These are phyloP conservation scores for Entomobrya multifasciata DNA, from an alignment of 2,888 invertebrate species.

Conservation along the genomic window DNA sequence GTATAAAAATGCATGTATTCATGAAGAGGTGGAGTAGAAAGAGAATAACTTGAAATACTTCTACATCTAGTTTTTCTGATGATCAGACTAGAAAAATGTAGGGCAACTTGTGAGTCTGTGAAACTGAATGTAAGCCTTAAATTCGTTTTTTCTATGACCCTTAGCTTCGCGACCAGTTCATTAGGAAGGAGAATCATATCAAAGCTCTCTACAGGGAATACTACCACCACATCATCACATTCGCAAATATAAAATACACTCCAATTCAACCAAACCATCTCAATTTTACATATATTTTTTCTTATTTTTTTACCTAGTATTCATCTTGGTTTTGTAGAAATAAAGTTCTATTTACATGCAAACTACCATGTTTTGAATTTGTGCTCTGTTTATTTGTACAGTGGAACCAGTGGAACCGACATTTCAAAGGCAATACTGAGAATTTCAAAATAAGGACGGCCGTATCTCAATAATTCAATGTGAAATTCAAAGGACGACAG, in stretches of 20 bases:
- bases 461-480: neutral
- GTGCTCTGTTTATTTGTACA: too few species aligned
- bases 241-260: too few species aligned
- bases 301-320: too few species aligned
- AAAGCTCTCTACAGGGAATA: neutral
- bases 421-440: too few species aligned
- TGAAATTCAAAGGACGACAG: neutral
- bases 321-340: too few species aligned
- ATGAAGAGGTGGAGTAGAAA: slow-evolving; percentile 10
- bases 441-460: too few species aligned
- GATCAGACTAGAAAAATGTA: neutral
- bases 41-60: neutral
- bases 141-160: neutral
- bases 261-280: too few species aligned
- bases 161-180: neutral
- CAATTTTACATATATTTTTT: too few species aligned
- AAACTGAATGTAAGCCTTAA: neutral
- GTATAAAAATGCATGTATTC: slow-evolving; percentile 44
- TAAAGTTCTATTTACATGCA: slow-evolving; percentile 21
- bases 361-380: neutral
- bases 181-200: neutral
- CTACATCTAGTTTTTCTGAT: too few species aligned
- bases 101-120: neutral
- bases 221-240: neutral
- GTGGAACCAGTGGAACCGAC: too few species aligned